These are phyloP conservation scores for Drosophila antonietae DNA, from an alignment of 2,888 invertebrate genomes.

Conservation along the genomic window DNA sequence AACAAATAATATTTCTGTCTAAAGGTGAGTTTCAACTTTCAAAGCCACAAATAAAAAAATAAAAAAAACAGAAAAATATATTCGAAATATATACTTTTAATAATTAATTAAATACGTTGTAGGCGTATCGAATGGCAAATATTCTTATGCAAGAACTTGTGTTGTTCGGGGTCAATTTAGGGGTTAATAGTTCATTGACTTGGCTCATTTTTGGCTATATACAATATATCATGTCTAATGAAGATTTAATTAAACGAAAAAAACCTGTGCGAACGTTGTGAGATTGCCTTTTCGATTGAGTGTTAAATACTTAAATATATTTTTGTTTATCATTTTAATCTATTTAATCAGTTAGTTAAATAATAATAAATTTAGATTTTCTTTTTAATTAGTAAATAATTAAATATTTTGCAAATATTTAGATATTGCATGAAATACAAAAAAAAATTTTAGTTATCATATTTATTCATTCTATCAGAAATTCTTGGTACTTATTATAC, in stretches of 20 bases:
- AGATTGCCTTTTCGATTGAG: background rate
- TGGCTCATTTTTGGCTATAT: background rate
- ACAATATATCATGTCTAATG: constrained; percentile 9
- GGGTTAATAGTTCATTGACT: constrained; percentile 55
- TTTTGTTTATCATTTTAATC: no score
- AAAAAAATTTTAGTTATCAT: background rate
- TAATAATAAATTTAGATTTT: background rate
- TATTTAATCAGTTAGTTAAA: background rate
- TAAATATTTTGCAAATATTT: no score
- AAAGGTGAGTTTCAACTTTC: constrained; percentile 71
- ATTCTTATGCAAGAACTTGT: constrained; percentile 56
- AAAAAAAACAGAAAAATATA: constrained; percentile 23
- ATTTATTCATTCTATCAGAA: background rate
- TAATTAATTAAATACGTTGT: constrained; percentile 66
- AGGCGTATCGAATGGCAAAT: constrained; percentile 68
- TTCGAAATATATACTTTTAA: constrained; percentile 24
- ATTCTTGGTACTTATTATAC: background rate
- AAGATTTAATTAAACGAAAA: constrained; percentile 15
- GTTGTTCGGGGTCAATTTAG: constrained; percentile 23
- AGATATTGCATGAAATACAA: no score
- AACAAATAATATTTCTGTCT: constrained; percentile 56
- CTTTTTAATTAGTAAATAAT: no score
- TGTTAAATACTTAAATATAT: background rate
- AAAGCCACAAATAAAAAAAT: constrained; percentile 19
- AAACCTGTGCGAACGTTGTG: background rate